Base-by-base conservation (phyloP, 2,797 vertebrate species). In the Gallinago solitaria region DNA sequence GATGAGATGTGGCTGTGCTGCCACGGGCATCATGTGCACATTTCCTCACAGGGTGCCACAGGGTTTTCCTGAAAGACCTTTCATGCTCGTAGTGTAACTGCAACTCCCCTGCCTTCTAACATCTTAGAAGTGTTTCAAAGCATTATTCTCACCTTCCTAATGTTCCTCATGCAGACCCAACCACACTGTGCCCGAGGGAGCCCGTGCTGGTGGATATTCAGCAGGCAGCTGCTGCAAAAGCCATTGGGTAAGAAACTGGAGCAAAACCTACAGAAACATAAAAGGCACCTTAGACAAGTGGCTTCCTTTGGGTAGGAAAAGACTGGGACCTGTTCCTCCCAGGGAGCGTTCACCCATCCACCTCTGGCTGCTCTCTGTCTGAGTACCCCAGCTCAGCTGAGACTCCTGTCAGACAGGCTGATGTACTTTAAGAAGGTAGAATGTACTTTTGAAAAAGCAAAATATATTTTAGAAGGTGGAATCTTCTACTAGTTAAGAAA, bases 151-250 rank as follows among this genome's bases (percentile, higher is more conserved):
- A 47, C 54, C 41, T 83, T 47, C 33, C 32, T 69, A 6, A 37
- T 45, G 16, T 76, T 83, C 47, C 74, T 84, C 61, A 47, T 35
- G 51, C 84, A 98, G 98, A 98, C 14, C 53, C 93, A 35, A 25
- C 96, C 14, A 32, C 85, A 13, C 83, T 89, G 17, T 91, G 87
- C 48, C 92, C 89, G 64, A 97, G 79, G 14, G 83, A 96, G 33
- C 97, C 97, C 4, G n/a, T 98, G 51, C 95, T 97, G 21, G 70
- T 88, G 47, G 98, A 98, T 70, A 48, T 98, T 75, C 98, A 99
- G 96, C 98, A 98, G 97, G 98, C 98, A 53, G 98, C 98, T 59
- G 98, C 98, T 12, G 98, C 98, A 87, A 98, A 98, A 98, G 85
- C 97, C 59, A 96, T 98, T 59, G 91, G 98, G 98, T 99, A 96